Percentiles rank a stretch among this genome's conserved stretches.
Evolutionary conservation across 2,113 vertebrate species (phyloP).

Genomic region (Perca flavescens): DNA sequence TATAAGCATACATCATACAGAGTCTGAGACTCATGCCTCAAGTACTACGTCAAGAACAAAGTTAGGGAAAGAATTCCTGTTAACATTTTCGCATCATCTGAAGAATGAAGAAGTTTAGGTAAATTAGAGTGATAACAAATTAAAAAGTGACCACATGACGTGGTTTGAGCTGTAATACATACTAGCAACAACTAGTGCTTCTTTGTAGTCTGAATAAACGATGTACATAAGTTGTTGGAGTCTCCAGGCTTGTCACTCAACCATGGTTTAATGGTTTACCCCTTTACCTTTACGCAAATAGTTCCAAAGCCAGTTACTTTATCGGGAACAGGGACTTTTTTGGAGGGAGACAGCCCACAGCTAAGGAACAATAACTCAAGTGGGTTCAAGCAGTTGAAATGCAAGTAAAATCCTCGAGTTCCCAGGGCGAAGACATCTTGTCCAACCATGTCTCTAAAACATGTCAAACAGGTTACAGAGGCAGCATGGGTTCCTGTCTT

Average conservation of each 20-base stretch:
- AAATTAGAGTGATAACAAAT: slow-evolving; percentile 1
- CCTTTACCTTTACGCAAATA: neutral
- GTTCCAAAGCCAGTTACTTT: neutral
- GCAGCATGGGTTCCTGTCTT: slow-evolving; percentile 76
- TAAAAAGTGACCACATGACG: neutral
- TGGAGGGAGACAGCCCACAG: neutral
- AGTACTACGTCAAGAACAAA: neutral
- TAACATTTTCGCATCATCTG: slow-evolving; percentile 2
- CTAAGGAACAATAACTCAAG: neutral
- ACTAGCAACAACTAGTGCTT: neutral
- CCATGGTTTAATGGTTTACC: neutral
- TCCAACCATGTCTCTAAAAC: slow-evolving; percentile 38
- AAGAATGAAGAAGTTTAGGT: neutral
- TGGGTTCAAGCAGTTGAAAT: neutral
- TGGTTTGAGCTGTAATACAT: neutral
- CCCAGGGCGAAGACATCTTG: slow-evolving; percentile 18
- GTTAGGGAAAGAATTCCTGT: neutral
- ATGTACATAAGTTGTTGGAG: neutral
- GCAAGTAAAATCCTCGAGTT: slow-evolving; percentile 21
- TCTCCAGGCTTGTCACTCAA: neutral
- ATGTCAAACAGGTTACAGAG: slow-evolving; percentile 55
- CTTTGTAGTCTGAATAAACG: neutral
- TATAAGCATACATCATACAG: neutral
- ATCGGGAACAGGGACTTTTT: neutral
- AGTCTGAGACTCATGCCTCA: neutral